Base-by-base conservation (phyloP, 2,888 invertebrate species). In the Diachrysia chrysitis region DNA sequence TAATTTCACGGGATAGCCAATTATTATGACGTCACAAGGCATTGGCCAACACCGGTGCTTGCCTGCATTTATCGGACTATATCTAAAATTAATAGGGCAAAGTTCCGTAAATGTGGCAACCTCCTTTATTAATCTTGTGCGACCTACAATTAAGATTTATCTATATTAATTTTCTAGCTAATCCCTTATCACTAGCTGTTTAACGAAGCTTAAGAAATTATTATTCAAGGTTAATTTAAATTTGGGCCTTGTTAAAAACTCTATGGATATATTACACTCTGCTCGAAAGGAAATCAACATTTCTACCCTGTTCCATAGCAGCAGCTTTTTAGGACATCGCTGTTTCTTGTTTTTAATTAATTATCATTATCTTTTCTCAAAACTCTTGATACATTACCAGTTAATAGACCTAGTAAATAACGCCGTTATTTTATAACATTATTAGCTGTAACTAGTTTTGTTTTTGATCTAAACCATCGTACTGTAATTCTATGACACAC, bases 71-170 rank as follows among this genome's bases (percentile, higher is more conserved):
- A 82, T 85, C 84, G 75, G 75, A 69, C 81, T 73, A 81, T 81
- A 84, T 87, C 86, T 88, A 78, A 87, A 87, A 86, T 89, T 88
- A 89, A 87, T 85, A 86, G 87, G 82, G 76, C 82, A 80, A 78
- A 79, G 85, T 88, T 86, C 88, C 88, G 89, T 82, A 81, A 88
- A 87, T 87, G 86, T 87, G 84, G 82, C 67, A 78, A 82, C 72
- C 60, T 60, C 68, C 51, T 54, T 29, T 68, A 69, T 69, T 76
- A 71, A 76, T 73, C 71, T 71, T 53, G 63, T 67, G 63, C 74
- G 71, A 55, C 71, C 66, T 67, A 73, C 70, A 48, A 56, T 73
- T 66, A 54, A 78, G 71, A 75, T 73, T 75, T 63, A 71, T 73
- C 66, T 77, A 21, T 21, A 74, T 72, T 66, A 58, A 69, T 71